A percentile compares a stretch with the other conserved stretches of the same genome.
These are phyloP conservation scores for Pedetes capensis DNA, from an alignment of 2,113 vertebrate genomes.

Conservation along the genomic window DNA sequence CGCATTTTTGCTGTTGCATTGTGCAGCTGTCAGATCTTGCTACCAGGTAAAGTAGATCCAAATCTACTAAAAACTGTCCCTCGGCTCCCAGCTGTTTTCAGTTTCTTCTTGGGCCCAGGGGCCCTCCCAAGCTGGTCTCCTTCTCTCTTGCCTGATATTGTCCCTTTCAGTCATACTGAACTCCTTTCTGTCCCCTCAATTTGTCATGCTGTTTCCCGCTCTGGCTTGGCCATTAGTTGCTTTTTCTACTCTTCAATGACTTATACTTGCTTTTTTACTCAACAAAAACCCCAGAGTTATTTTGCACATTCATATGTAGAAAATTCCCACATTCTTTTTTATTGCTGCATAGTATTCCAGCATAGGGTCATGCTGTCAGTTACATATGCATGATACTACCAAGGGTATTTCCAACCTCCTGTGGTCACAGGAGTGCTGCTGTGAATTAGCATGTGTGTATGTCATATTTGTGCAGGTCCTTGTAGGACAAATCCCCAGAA, in stretches of 20 bases:
- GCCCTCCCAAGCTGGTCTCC: not conserved
- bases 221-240: not conserved
- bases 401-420: not conserved
- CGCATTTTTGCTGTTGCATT: not conserved
- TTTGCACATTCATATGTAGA: slow-evolving; percentile 9
- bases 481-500: not conserved
- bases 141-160: not conserved
- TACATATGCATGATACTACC: rapidly evolving
- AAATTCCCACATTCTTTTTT: not conserved
- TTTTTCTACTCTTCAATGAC: not conserved
- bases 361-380: not conserved
- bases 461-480: not conserved
- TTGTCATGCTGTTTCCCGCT: not conserved
- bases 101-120: slow-evolving; percentile 22
- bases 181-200: not conserved
- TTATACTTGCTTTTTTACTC: slow-evolving; percentile 40
- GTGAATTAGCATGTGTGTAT: not conserved
- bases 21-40: not conserved
- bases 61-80: not conserved
- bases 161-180: not conserved
- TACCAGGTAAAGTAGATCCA: not conserved
- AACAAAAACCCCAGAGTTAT: slow-evolving; percentile 49
- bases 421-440: too few relatives aligned
- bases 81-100: not conserved
- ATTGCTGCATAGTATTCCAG: not conserved